Evolutionary conservation across 2,113 vertebrate genomes (phyloP).

Genomic region (Onychostoma macrolepis): DNA sequence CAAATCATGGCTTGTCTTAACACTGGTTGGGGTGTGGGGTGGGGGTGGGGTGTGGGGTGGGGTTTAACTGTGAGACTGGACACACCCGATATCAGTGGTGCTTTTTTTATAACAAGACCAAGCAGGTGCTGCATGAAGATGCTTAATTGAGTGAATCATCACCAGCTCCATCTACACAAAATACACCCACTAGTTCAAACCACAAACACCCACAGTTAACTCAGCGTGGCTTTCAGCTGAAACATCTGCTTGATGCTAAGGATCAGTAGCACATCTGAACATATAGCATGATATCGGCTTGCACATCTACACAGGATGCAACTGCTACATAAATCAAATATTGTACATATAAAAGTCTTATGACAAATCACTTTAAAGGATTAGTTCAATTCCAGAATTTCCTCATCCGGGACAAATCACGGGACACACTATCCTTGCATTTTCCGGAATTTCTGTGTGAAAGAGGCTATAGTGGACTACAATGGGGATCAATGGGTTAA

Average conservation of each 20-base stretch:
- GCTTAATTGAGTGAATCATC: not conserved
- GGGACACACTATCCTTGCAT: too few species aligned
- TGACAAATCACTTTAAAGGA: too few species aligned
- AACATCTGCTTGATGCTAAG: not conserved
- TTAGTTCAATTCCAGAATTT: too few species aligned
- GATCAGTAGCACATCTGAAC: not conserved
- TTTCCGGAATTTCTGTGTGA: too few species aligned
- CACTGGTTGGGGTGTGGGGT: not conserved
- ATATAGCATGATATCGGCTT: not conserved
- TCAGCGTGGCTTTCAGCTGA: not conserved
- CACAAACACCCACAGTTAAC: not conserved
- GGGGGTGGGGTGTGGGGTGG: not conserved
- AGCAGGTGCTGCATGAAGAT: not conserved
- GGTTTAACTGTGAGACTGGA: not conserved
- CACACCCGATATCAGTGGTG: not conserved
- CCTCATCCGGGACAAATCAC: too few species aligned
- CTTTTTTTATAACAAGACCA: not conserved
- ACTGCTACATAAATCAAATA: not conserved
- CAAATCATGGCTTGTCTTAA: slow-evolving; percentile 15
- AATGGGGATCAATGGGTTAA: too few species aligned
- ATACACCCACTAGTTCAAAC: not conserved
- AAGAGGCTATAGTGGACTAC: too few species aligned
- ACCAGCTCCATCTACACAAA: not conserved
- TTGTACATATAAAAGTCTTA: too few species aligned
- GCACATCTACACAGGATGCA: not conserved